phyloP scores from a whole-genome alignment of 2,797 vertebrate species.

The Enteromius radiatus region DNA sequence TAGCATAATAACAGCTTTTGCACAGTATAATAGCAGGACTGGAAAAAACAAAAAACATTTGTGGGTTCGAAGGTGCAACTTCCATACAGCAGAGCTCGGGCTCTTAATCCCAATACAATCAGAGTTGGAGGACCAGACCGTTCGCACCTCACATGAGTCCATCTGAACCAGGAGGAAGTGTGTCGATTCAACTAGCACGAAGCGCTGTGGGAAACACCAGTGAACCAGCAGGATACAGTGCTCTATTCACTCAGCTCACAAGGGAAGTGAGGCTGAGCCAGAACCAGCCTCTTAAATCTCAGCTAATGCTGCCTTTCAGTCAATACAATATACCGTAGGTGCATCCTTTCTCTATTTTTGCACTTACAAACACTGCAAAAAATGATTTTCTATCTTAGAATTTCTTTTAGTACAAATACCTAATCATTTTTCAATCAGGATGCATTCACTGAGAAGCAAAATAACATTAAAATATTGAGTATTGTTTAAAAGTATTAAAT shows the following conservation, averaged over 20 bases:
- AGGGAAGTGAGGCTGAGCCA: background rate
- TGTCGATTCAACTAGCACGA: background rate
- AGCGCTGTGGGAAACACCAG: background rate
- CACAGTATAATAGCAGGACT: background rate
- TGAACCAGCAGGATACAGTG: background rate
- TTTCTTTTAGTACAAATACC: no score
- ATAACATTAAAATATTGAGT: no score
- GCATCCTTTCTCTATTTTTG: background rate
- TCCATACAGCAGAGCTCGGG: background rate
- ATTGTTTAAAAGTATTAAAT: no score
- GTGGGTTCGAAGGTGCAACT: background rate
- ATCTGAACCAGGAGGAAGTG: background rate
- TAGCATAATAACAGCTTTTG: background rate
- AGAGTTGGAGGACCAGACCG: background rate
- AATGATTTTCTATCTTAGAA: no score
- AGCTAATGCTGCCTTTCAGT: background rate
- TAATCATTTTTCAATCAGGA: no score
- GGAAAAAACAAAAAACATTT: background rate
- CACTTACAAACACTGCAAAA: background rate
- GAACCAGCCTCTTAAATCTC: background rate
- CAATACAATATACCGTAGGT: background rate
- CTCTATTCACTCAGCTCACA: background rate
- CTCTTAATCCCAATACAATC: background rate
- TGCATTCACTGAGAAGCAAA: no score
- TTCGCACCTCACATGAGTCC: slow-evolving; percentile 4